A percentile compares a stretch with the other conserved stretches of the same genome.
These are phyloP conservation scores for Empidonax alnorum DNA, from an alignment of 2,113 vertebrate species.

Conservation along the genomic window DNA sequence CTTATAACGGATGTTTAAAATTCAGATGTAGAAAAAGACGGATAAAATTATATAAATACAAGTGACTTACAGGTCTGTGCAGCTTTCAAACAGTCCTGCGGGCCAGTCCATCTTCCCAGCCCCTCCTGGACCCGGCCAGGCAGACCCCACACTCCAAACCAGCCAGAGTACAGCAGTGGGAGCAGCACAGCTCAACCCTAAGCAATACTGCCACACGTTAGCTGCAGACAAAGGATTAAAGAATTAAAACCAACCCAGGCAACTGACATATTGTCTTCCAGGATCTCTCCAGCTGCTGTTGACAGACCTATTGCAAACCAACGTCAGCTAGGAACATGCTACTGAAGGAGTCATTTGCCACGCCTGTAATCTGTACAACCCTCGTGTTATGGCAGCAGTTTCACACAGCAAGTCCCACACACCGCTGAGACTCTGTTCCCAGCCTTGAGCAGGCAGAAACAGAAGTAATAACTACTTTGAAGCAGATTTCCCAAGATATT, in stretches of 20 bases:
- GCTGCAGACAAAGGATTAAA: constrained; percentile 28
- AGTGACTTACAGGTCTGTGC: constrained; percentile 39
- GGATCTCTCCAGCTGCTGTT: constrained; percentile 49
- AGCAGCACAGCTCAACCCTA: neutral
- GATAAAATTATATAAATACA: constrained; percentile 58
- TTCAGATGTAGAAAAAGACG: constrained; percentile 55
- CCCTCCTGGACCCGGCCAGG: constrained; percentile 38
- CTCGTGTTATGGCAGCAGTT: neutral
- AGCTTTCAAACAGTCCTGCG: constrained; percentile 25
- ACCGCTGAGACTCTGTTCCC: neutral
- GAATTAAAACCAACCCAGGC: constrained; percentile 35
- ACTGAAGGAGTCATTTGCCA: neutral
- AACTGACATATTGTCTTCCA: constrained; percentile 42
- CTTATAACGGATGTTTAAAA: constrained; percentile 69
- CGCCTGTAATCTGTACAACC: neutral
- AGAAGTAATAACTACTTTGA: neutral
- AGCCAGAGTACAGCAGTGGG: constrained; percentile 37
- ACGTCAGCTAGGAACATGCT: neutral
- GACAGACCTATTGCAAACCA: constrained; percentile 40
- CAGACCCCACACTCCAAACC: neutral
- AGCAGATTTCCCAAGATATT: neutral
- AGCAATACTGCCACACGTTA: constrained; percentile 7
- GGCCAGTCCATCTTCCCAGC: constrained; percentile 34
- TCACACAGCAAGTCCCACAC: neutral
- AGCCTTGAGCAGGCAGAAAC: neutral